Percentiles rank a stretch among this genome's conserved stretches.
phyloP scores from a whole-genome alignment of 2,797 vertebrate species.

The Coregonus sp. region DNA sequence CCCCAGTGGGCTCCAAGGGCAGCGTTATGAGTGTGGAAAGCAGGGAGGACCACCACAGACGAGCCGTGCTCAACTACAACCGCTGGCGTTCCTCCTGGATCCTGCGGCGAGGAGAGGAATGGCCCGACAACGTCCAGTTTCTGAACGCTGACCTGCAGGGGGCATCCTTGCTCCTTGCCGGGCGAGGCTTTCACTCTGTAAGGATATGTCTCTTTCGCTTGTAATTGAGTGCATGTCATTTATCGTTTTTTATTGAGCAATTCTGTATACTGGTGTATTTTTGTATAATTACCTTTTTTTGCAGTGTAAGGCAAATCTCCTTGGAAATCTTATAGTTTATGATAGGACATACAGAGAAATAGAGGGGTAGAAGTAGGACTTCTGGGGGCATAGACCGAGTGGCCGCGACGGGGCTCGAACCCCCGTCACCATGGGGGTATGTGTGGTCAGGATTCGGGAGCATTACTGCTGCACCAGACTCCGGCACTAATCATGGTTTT shows the following conservation, averaged over 20 bases:
- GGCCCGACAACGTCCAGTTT: constrained; percentile 90
- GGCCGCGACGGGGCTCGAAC: no score
- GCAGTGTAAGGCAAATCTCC: not conserved
- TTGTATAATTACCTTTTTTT: not conserved
- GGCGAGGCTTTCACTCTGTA: constrained; percentile 82
- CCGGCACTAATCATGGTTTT: not conserved
- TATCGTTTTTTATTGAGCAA: not conserved
- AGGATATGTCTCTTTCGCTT: constrained; percentile 46
- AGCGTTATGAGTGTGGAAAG: constrained; percentile 87
- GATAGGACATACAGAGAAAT: no score
- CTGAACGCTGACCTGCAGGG: constrained; percentile 77
- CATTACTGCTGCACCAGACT: not conserved
- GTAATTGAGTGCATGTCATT: not conserved
- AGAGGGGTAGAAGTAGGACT: no score
- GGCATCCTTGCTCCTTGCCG: constrained; percentile 74
- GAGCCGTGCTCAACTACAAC: constrained; percentile 82
- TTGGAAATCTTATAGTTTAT: not conserved
- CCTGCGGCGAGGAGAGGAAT: constrained; percentile 73
- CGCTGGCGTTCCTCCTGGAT: constrained; percentile 83
- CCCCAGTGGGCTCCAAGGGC: constrained; percentile 84
- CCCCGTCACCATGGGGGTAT: no score
- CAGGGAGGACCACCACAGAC: constrained; percentile 82
- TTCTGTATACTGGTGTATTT: not conserved
- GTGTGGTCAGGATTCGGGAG: not conserved
- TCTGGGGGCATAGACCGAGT: no score